These are phyloP conservation scores for Leptoclinus maculatus DNA, from an alignment of 2,797 vertebrate species.

Conservation along the genomic window DNA sequence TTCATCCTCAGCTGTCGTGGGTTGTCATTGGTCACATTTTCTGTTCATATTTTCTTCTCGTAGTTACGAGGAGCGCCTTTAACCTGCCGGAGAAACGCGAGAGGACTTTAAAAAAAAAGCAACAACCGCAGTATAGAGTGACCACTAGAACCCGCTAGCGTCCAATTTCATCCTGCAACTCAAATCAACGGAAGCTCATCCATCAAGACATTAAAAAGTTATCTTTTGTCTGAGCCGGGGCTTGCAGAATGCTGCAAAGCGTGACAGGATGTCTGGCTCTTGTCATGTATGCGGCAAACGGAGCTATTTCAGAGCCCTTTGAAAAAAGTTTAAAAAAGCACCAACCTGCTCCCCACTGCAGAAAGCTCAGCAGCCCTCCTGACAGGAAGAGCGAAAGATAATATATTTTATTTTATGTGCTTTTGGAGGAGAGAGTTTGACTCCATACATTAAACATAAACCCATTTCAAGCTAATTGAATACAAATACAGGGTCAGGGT, in stretches of 20 bases:
- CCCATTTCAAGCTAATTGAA: conserved; percentile 78
- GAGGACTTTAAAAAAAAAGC: background rate
- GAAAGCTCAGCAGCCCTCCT: conserved; percentile 39
- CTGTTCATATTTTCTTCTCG: background rate
- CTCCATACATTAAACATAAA: conserved; percentile 68
- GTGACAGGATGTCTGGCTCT: conserved; percentile 59
- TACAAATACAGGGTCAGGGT: conserved; percentile 69
- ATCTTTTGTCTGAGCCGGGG: conserved; percentile 24
- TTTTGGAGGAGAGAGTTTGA: conserved; percentile 53
- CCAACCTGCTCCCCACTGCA: conserved; percentile 18
- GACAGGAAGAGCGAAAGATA: conserved; percentile 57
- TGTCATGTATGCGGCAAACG: conserved; percentile 6
- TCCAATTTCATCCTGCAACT: conserved; percentile 11
- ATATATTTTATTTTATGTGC: conserved; percentile 54
- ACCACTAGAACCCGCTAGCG: conserved; percentile 10
- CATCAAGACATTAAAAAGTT: conserved; percentile 26
- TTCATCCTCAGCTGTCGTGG: background rate
- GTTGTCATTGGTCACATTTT: background rate
- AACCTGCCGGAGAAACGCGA: background rate
- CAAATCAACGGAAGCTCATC: conserved; percentile 22
- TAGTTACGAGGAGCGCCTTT: background rate
- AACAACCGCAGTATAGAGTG: background rate
- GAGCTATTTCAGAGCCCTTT: conserved; percentile 14
- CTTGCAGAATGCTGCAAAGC: background rate
- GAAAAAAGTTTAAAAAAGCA: conserved; percentile 1